Percentiles rank a stretch among this genome's conserved stretches.
Conservation (phyloP, 2,888 invertebrate genomes). For the Metopia argyrocephala region DNA sequence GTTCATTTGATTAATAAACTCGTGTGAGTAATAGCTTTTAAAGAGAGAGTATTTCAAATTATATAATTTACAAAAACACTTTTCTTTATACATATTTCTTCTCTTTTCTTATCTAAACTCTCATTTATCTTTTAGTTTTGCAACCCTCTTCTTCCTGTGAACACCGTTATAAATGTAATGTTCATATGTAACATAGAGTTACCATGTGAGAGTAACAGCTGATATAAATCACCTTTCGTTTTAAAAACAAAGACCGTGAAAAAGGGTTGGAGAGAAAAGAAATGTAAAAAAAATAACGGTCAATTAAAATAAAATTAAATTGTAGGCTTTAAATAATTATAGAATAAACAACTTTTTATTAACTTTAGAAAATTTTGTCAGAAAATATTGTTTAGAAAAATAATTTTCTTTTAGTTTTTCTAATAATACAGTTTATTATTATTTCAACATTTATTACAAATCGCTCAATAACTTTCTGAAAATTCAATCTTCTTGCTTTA, state of each 20-base stretch:
- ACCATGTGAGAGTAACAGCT: constrained; percentile 53
- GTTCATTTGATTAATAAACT: background rate
- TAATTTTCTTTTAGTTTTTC: no score
- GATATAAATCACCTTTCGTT: constrained; percentile 29
- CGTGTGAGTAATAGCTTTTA: background rate
- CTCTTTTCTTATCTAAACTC: background rate
- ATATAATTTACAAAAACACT: background rate
- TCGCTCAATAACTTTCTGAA: no score
- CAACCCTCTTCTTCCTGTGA: background rate
- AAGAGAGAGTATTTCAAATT: background rate
- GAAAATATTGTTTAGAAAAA: no score
- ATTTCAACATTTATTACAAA: no score
- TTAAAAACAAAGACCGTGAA: background rate
- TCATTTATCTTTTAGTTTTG: background rate
- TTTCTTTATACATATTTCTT: background rate
- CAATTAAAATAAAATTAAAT: background rate
- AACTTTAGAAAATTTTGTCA: no score
- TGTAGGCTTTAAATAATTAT: no score
- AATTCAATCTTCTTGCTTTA: no score
- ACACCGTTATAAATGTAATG: background rate
- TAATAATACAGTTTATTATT: no score
- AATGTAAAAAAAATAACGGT: background rate
- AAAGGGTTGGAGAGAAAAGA: background rate
- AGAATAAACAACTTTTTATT: no score
- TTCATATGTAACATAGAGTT: constrained; percentile 48